Evolutionary conservation across 2,113 vertebrate species (phyloP).

Genomic region (Cebidichthys violaceus): DNA sequence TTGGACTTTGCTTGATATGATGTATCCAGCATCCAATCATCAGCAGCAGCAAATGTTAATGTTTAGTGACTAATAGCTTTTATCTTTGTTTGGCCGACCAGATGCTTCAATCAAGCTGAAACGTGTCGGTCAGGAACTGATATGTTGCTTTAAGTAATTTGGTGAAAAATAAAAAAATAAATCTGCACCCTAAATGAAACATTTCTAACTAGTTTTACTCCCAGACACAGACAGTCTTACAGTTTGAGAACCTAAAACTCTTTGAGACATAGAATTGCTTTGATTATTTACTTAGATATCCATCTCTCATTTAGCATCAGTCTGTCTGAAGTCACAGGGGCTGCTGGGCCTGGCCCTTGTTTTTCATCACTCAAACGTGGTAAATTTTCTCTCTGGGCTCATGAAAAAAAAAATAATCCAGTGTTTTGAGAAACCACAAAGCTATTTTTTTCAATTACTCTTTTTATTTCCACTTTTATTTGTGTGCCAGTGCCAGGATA

Average conservation of each 20-base stretch:
- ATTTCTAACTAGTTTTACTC: background rate
- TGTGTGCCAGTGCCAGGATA: background rate
- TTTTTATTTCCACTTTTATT: constrained; percentile 29
- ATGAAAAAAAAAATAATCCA: background rate
- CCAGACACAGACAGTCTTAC: background rate
- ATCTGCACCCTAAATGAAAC: constrained; percentile 3
- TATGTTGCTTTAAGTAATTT: background rate
- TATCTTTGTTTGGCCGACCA: constrained; percentile 24
- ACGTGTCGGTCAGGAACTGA: background rate
- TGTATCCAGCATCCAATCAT: background rate
- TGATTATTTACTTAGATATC: background rate
- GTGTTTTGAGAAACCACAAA: too few species aligned
- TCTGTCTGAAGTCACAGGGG: background rate
- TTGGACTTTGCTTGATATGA: constrained; percentile 15
- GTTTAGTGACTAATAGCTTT: constrained; percentile 16
- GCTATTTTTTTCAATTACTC: background rate
- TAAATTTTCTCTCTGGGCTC: background rate
- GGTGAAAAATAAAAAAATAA: background rate
- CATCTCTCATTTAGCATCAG: background rate
- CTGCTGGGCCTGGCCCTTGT: background rate
- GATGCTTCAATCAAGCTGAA: background rate
- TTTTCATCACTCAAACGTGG: too few species aligned
- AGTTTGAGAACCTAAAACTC: background rate
- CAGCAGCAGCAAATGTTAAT: constrained; percentile 25
- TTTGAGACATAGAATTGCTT: background rate